Base-by-base conservation (phyloP, 1,140 invertebrate species). In the Luehdorfia chinensis region DNA sequence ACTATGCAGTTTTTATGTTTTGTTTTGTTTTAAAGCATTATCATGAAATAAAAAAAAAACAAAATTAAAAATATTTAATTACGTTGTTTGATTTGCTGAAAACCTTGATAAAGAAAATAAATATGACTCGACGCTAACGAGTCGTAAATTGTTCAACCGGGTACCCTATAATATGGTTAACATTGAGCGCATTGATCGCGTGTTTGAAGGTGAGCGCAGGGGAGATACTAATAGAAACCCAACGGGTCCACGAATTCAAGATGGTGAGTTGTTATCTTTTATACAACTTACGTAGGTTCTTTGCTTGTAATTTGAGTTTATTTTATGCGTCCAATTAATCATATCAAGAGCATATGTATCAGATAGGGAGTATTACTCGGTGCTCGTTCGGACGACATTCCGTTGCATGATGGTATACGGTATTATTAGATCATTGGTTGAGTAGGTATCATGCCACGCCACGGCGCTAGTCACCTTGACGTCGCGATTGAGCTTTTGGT, bases 151-250 rank as follows among this genome's bases (percentile, higher is more conserved):
- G 25, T 16, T 0, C 1, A 28, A 16, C 39, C 23, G 37, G 25
- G 21, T 13, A 39, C 21, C 8, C 9, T 43, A 2, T 43, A 30
- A 43, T 50, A 59, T 66, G 55, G 54, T 68, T 77, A 69, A 75
- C 65, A 78, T 63, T 75, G 66, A 81, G 77, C 71, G 72, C 66
- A 76, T 72, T 84, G 68, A 77, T 81, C 70, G 74, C 79, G 70
- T 86, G 74, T 81, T 84, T 74, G 67, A 79, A 86, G 83, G 79
- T 86, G 68, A 83, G 64, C 72, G 76, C 77, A 56, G 72, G 77
- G 75, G 83, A 81, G 72, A 81, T 83, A 74, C 72, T 85, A 48
- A 71, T 84, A 77, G 76, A 86, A 77, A 77, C 71, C 52, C 77
- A 71, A 39, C 78, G 83, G 50, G 66, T 78, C 54, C 65, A 75